Evolutionary conservation across 2,888 invertebrate genomes (phyloP).

Genomic region (Eristalis tenax): DNA sequence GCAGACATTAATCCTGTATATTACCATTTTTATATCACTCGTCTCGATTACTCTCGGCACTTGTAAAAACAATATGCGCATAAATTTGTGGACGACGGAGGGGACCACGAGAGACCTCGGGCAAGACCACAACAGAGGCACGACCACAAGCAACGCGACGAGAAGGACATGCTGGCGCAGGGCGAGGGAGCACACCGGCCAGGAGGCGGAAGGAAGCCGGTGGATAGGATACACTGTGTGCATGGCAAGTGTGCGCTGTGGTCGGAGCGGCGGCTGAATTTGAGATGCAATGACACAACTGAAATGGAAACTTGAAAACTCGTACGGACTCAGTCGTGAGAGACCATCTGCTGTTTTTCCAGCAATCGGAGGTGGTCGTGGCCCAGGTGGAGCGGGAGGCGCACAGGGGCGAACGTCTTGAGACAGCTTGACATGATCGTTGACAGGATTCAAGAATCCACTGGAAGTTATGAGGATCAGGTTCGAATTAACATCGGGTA

Average conservation of each 20-base stretch:
- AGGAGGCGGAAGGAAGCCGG: constrained; percentile 31
- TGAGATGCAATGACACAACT: constrained; percentile 56
- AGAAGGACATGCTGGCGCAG: neutral
- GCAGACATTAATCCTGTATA: constrained; percentile 68
- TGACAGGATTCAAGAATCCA: constrained; percentile 70
- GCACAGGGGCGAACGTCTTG: neutral
- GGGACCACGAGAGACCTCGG: neutral
- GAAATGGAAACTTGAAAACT: constrained; percentile 70
- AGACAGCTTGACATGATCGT: constrained; percentile 66
- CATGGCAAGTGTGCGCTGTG: constrained; percentile 12
- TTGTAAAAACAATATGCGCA: constrained; percentile 69
- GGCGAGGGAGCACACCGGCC: constrained; percentile 2
- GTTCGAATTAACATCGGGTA: constrained; percentile 69
- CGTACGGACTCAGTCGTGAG: constrained; percentile 39
- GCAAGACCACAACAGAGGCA: neutral
- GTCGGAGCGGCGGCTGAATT: neutral
- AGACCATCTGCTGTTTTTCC: constrained; percentile 60
- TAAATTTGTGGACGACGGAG: constrained; percentile 49
- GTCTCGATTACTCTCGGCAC: constrained; percentile 72
- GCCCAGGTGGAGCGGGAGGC: neutral
- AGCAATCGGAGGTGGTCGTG: neutral
- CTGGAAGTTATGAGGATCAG: constrained; percentile 70
- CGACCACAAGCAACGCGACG: neutral
- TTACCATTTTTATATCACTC: constrained; percentile 70
- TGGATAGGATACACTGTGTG: constrained; percentile 11